A percentile compares a stretch with the other conserved stretches of the same genome.
These are phyloP conservation scores for Erinaceus europaeus DNA, from an alignment of 2,113 vertebrate species.

Conservation along the genomic window DNA sequence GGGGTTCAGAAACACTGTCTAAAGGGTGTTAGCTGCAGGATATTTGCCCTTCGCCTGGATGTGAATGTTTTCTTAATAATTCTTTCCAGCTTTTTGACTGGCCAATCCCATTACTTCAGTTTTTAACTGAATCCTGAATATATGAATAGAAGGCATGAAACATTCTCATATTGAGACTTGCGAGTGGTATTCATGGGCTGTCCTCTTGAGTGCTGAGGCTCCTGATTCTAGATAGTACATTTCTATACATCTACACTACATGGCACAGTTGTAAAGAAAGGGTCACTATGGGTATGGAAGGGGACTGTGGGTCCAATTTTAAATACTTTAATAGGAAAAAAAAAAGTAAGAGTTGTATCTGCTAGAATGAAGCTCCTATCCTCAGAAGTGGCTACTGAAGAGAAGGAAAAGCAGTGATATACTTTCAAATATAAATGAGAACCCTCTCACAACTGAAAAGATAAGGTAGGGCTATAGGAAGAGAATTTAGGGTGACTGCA, in stretches of 20 bases:
- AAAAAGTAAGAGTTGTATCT: background rate
- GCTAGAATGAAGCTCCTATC: background rate
- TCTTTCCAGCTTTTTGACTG: background rate
- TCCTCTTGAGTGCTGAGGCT: background rate
- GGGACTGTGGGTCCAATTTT: background rate
- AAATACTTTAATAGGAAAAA: background rate
- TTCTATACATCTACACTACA: background rate
- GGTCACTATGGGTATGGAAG: background rate
- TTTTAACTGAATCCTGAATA: background rate
- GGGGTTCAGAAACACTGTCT: background rate
- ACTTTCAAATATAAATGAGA: too few species aligned
- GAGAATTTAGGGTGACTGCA: background rate
- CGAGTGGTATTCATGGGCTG: accelerated
- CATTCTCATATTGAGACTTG: background rate
- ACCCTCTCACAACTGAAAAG: background rate
- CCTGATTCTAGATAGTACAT: background rate
- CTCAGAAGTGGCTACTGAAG: background rate
- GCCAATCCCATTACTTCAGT: background rate
- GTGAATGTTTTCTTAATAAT: background rate
- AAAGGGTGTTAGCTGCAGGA: background rate
- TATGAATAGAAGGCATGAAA: background rate
- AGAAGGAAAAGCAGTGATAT: background rate
- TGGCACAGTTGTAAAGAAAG: background rate
- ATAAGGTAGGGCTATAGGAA: background rate
- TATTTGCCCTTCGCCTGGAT: background rate